Conservation (phyloP, 2,888 invertebrate species). For the Pseudococcus viburni region DNA sequence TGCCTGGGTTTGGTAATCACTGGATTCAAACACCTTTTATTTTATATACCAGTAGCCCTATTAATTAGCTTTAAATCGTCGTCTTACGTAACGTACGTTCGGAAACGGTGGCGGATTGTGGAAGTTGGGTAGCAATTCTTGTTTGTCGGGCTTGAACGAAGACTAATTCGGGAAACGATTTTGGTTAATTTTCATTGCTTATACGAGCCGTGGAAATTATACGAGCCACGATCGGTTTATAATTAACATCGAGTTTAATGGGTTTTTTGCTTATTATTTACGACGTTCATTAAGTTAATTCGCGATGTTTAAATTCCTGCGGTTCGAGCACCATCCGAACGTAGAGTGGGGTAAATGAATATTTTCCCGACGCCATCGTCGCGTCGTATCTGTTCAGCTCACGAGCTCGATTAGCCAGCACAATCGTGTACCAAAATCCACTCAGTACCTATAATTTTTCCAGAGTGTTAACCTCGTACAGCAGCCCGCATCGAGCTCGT, state of each 20-base stretch:
- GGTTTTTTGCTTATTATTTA: neutral
- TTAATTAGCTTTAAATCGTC: neutral
- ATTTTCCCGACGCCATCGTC: neutral
- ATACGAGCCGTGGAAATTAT: neutral
- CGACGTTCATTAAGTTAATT: constrained; percentile 26
- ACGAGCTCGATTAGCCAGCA: neutral
- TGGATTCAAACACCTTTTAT: neutral
- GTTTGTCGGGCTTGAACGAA: constrained; percentile 10
- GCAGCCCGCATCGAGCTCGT: constrained; percentile 6
- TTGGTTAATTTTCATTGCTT: too few species aligned
- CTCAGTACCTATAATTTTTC: neutral
- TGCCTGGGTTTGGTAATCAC: neutral
- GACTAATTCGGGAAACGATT: neutral
- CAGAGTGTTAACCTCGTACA: neutral
- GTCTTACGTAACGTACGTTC: neutral
- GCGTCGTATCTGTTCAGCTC: neutral
- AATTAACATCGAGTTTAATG: neutral
- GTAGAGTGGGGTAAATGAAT: neutral
- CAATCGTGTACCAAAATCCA: too few species aligned
- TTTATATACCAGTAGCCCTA: neutral
- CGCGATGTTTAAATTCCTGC: constrained; percentile 32
- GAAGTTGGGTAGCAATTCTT: neutral
- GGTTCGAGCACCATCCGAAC: neutral
- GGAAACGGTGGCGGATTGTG: neutral
- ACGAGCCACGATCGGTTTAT: neutral